These are phyloP conservation scores for Colletes collaris DNA, from an alignment of 2,888 invertebrate species.

Conservation along the genomic window DNA sequence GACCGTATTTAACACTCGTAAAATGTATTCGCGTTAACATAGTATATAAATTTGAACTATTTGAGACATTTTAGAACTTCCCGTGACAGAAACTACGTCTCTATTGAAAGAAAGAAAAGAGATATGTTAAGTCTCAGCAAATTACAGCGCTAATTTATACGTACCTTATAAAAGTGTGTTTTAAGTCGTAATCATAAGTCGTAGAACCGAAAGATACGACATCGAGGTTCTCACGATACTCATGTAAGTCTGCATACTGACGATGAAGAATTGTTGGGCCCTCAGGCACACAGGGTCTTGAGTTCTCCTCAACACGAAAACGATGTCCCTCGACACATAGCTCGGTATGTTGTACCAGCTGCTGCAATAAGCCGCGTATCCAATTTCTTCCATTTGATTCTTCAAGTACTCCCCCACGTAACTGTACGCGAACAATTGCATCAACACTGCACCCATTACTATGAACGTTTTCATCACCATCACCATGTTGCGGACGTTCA, in stretches of 20 bases:
- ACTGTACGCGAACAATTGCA: conserved; percentile 27
- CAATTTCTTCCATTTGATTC: conserved; percentile 13
- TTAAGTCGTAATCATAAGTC: conserved; percentile 19
- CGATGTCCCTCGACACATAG: neutral
- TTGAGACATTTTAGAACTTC: too few relatives aligned
- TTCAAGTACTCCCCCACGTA: conserved; percentile 35
- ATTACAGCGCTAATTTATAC: too few relatives aligned
- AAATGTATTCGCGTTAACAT: too few relatives aligned
- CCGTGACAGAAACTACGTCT: too few relatives aligned
- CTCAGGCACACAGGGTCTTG: neutral
- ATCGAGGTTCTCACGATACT: conserved; percentile 25
- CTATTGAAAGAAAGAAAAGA: too few relatives aligned
- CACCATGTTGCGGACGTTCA: neutral
- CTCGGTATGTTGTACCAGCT: conserved; percentile 12
- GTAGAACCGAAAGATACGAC: conserved; percentile 30
- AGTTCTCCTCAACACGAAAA: conserved; percentile 7
- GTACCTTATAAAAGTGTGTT: too few relatives aligned
- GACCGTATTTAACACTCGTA: too few relatives aligned
- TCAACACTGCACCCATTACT: neutral
- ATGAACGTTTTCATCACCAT: conserved; percentile 13
- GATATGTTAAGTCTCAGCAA: too few relatives aligned
- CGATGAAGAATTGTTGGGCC: conserved; percentile 10
- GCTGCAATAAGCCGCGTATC: conserved; percentile 15
- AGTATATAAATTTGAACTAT: too few relatives aligned
- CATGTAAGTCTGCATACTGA: conserved; percentile 22